These are phyloP conservation scores for Pangasius sanitwongsei DNA, from an alignment of 2,797 vertebrate genomes.

Conservation along the genomic window DNA sequence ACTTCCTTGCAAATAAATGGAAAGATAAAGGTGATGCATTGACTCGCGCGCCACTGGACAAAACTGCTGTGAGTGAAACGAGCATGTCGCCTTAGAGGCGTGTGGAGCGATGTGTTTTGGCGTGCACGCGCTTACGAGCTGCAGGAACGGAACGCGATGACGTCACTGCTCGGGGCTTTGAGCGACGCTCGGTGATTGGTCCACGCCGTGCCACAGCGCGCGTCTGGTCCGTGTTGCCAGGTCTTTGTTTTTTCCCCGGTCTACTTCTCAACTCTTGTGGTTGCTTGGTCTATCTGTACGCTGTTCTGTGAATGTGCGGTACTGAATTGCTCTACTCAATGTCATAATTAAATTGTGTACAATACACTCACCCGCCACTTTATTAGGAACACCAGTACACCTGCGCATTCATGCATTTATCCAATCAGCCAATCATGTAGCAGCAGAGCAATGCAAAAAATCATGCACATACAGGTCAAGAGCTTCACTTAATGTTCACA, in stretches of 20 bases:
- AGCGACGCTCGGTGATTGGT: background rate
- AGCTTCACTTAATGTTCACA: background rate
- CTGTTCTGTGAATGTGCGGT: background rate
- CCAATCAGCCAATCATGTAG: background rate
- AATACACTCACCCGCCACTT: background rate
- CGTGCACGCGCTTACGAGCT: background rate
- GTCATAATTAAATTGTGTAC: background rate
- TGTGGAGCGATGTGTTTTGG: background rate
- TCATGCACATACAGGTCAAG: background rate
- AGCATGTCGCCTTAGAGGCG: background rate
- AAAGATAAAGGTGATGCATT: background rate
- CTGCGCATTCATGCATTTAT: too few species aligned
- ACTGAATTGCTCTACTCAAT: background rate
- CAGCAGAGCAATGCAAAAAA: background rate
- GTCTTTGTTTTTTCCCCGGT: background rate
- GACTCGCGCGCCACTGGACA: background rate
- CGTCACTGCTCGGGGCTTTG: background rate
- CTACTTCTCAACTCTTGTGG: background rate
- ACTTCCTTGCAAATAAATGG: background rate
- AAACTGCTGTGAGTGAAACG: background rate
- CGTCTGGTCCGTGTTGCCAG: constrained; percentile 5
- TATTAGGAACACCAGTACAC: background rate
- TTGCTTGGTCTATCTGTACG: background rate
- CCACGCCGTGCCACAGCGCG: background rate
- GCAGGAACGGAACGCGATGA: background rate